Conservation (phyloP, 2,888 invertebrate species). For the Calameuta pallipes region DNA sequence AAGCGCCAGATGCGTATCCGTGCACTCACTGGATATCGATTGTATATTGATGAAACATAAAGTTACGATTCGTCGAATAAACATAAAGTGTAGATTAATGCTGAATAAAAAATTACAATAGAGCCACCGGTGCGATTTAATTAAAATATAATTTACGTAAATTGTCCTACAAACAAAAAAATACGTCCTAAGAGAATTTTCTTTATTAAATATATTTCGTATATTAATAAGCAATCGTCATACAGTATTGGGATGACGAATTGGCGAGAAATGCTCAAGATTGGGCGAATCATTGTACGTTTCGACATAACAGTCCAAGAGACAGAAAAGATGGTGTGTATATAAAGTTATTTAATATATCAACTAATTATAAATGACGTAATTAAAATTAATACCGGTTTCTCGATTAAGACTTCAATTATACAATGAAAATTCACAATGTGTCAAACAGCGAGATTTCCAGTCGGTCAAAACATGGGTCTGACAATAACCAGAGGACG, state of each 20-base stretch:
- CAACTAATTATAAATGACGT: neutral
- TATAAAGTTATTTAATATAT: neutral
- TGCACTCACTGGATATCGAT: no score
- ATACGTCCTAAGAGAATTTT: neutral
- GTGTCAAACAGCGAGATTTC: conserved; percentile 55
- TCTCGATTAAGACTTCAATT: neutral
- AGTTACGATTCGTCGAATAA: neutral
- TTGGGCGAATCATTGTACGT: conserved; percentile 69
- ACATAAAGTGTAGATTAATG: no score
- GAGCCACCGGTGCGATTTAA: neutral
- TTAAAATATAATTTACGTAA: neutral
- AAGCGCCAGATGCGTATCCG: neutral
- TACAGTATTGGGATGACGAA: conserved; percentile 68
- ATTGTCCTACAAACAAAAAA: neutral
- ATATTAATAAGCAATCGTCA: neutral
- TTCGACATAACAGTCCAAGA: conserved; percentile 63
- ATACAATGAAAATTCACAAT: neutral
- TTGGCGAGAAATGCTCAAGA: conserved; percentile 67
- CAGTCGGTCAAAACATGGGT: conserved; percentile 65
- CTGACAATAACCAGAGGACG: conserved; percentile 52
- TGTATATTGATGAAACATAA: neutral
- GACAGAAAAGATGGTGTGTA: conserved; percentile 19
- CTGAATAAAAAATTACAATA: neutral
- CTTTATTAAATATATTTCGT: neutral
- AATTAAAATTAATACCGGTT: neutral